Conservation (phyloP, 2,797 vertebrate species). For the Nyctalus aviator region DNA sequence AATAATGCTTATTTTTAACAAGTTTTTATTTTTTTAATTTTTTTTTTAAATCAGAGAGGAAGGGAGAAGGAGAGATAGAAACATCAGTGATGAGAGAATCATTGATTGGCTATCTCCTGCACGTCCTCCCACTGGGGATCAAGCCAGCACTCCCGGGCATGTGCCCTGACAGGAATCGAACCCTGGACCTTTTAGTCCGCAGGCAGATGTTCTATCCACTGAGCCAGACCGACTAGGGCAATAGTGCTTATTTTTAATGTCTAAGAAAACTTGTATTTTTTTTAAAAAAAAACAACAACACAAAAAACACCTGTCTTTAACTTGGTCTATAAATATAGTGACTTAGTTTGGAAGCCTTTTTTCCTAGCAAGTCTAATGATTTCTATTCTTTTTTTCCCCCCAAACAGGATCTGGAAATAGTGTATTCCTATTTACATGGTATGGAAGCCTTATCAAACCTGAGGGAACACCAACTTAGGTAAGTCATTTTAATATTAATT, state of each 20-base stretch:
- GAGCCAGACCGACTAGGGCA: background rate
- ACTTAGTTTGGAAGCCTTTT: constrained; percentile 56
- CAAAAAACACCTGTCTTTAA: background rate
- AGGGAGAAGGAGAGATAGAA: too few species aligned
- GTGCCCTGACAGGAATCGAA: too few species aligned
- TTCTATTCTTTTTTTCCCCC: constrained; percentile 68
- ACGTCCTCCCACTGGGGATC: too few species aligned
- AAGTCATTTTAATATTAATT: constrained; percentile 65
- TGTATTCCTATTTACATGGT: constrained; percentile 98
- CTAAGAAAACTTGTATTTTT: background rate
- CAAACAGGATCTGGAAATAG: constrained; percentile 97
- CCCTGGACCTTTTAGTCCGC: too few species aligned
- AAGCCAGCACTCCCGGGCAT: too few species aligned
- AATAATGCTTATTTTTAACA: constrained; percentile 1
- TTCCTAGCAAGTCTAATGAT: constrained; percentile 64
- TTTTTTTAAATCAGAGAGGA: too few species aligned
- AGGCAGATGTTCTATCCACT: too few species aligned
- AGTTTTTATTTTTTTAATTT: background rate
- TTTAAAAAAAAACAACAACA: background rate
- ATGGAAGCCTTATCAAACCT: constrained; percentile 99
- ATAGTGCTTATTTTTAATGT: constrained; percentile 46
- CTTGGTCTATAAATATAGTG: background rate
- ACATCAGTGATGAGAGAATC: too few species aligned
- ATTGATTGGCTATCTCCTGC: too few species aligned
- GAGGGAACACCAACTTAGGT: constrained; percentile 98